Conservation (phyloP, 2,113 vertebrate genomes). For the Oncorhynchus masou region DNA sequence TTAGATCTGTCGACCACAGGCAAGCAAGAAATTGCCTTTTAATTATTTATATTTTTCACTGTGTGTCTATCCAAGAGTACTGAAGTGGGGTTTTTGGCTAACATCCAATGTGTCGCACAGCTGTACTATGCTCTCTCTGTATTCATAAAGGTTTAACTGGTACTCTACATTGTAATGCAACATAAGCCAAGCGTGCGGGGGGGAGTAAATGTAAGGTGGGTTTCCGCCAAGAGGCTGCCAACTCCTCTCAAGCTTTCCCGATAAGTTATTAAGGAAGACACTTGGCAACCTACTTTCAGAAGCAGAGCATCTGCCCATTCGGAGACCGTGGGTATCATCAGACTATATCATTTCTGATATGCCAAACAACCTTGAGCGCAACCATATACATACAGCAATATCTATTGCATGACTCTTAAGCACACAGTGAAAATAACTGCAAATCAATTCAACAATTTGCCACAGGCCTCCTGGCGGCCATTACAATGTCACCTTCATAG, state of each 20-base stretch:
- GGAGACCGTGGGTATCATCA: constrained; percentile 67
- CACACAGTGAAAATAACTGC: constrained; percentile 66
- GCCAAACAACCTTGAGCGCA: constrained; percentile 74
- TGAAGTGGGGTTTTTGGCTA: neutral
- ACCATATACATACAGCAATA: constrained; percentile 59
- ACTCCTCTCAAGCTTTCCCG: constrained; percentile 57
- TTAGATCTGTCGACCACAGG: neutral
- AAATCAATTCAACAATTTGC: constrained; percentile 72
- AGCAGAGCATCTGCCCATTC: constrained; percentile 73
- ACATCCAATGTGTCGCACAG: constrained; percentile 3
- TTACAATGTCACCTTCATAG: constrained; percentile 74
- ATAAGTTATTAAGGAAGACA: constrained; percentile 73
- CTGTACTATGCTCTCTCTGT: constrained; percentile 23
- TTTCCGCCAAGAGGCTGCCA: constrained; percentile 64
- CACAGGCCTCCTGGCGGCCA: constrained; percentile 56
- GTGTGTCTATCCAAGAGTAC: neutral
- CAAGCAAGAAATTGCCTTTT: neutral
- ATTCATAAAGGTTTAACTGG: constrained; percentile 55
- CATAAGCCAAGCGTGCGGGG: constrained; percentile 41
- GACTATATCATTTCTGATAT: constrained; percentile 71
- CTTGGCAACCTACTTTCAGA: constrained; percentile 70
- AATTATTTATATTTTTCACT: neutral
- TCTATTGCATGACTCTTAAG: constrained; percentile 62
- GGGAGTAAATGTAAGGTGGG: constrained; percentile 52
- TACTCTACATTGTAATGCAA: constrained; percentile 36